phyloP scores from a whole-genome alignment of 2,113 vertebrate species.

The Mesoclemmys tuberculata region DNA sequence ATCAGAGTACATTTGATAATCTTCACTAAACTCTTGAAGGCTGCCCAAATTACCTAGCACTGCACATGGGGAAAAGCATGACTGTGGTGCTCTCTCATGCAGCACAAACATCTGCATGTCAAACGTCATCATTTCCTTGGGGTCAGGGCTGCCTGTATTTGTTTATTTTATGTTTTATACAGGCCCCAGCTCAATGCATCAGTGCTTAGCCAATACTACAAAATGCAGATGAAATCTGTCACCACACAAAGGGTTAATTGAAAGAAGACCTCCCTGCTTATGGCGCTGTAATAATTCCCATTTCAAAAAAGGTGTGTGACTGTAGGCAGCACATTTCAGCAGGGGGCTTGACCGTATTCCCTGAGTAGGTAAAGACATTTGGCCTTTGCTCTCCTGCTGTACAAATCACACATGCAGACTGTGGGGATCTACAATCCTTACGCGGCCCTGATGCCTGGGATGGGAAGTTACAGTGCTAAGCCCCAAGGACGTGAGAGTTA shows the following conservation, averaged over 20 bases:
- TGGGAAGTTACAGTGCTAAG: too few relatives aligned
- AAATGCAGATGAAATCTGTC: neutral
- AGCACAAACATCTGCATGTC: neutral
- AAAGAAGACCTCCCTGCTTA: accelerated
- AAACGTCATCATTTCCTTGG: neutral
- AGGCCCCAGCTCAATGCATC: neutral
- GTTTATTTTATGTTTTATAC: too few relatives aligned
- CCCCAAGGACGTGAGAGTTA: too few relatives aligned
- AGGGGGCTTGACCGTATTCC: neutral
- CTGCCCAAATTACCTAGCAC: neutral
- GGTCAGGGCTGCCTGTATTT: accelerated
- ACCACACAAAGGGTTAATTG: neutral
- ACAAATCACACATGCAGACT: neutral
- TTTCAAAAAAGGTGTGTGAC: neutral
- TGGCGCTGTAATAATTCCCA: neutral
- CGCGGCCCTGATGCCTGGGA: too few relatives aligned
- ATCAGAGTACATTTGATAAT: neutral
- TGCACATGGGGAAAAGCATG: neutral
- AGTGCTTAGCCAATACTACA: neutral
- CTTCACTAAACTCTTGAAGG: neutral
- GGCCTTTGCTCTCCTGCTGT: conserved; percentile 10
- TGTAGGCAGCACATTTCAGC: neutral
- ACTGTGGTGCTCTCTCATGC: neutral
- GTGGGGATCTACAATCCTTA: too few relatives aligned
- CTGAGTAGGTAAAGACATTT: neutral